Conservation (phyloP, 2,113 vertebrate species). For the Chloropsis hardwickii region DNA sequence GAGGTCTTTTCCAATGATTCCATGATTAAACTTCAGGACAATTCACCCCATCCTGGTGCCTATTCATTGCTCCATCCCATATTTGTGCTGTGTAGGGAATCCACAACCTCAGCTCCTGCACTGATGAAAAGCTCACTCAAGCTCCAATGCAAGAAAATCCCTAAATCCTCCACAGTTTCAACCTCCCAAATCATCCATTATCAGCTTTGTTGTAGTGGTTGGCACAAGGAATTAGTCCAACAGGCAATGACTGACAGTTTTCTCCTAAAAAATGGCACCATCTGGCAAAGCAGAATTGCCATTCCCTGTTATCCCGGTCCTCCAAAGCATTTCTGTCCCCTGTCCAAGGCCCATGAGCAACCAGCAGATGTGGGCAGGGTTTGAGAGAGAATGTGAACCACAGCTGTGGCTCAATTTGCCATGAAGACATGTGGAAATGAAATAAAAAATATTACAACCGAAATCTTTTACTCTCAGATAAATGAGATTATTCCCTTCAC, state of each 20-base stretch:
- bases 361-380: not conserved
- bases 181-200: not conserved
- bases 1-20: not conserved
- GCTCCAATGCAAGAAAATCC: not conserved
- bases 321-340: not conserved
- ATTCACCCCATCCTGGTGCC: not conserved
- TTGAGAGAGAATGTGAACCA: not conserved
- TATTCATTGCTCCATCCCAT: not conserved
- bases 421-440: not conserved
- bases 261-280: not conserved
- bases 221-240: not conserved
- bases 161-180: not conserved
- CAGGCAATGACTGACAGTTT: conserved; percentile 10
- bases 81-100: not conserved
- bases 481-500: not conserved
- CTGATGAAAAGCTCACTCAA: not conserved
- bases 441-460: not conserved
- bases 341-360: not conserved
- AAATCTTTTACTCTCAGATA: not conserved
- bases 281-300: conserved; percentile 1
- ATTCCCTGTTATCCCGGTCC: not conserved
- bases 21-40: not conserved
- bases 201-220: not conserved
- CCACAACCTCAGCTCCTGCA: not conserved
- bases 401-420: not conserved